Percentiles rank a stretch among this genome's conserved stretches.
Conservation (phyloP, 2,113 vertebrate genomes). For the Andinoacara biseriatus region DNA sequence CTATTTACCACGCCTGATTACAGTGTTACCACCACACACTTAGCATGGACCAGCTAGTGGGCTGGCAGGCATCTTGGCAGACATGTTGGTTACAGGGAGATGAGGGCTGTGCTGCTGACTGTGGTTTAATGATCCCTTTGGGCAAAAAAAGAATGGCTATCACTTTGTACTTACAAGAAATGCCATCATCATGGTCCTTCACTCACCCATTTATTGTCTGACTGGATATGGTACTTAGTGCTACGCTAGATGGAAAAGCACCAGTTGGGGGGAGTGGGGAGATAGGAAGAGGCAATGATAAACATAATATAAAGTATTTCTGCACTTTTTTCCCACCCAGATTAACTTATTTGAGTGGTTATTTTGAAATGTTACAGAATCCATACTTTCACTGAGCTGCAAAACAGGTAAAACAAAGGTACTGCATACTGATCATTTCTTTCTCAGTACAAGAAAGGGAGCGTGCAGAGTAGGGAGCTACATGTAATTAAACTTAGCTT, state of each 20-base stretch:
- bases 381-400: background rate
- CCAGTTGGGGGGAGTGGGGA: background rate
- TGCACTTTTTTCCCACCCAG: background rate
- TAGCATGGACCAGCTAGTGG: conserved; percentile 9
- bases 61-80: conserved; percentile 24
- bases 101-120: conserved; percentile 11
- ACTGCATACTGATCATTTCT: background rate
- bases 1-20: conserved; percentile 48
- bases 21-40: conserved; percentile 23
- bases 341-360: background rate
- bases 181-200: background rate
- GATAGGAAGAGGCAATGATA: background rate
- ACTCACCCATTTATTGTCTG: background rate
- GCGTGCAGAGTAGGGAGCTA: too few species aligned
- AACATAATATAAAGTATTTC: background rate
- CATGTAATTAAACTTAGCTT: too few species aligned
- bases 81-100: conserved; percentile 28
- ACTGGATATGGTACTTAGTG: background rate
- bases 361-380: background rate
- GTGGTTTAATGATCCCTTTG: conserved; percentile 29
- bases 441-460: background rate
- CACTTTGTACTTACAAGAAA: background rate
- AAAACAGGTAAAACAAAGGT: background rate
- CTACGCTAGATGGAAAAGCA: background rate
- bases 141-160: background rate